Evolutionary conservation across 2,113 vertebrate species (phyloP), one percentile per base, ranked within the genome.

Genomic region (Meriones unguiculatus): DNA sequence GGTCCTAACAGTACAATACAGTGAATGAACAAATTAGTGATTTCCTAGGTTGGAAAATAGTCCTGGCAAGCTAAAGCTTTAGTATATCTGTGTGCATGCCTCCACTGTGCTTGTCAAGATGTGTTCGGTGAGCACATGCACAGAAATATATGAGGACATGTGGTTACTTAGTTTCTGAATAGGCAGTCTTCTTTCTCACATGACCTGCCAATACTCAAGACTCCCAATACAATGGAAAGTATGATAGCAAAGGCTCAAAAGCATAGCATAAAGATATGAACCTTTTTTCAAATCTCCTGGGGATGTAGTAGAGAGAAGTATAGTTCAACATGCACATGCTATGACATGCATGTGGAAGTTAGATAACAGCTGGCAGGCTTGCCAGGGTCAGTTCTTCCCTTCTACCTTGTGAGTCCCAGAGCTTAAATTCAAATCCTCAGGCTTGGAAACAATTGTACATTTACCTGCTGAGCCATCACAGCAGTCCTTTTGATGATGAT

Each of bases 161-260:
- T 18, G 69, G 15, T n/a, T 72, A 72, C n/a, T 20, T 5, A 32
- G 84, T 41, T 18, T 41, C n/a, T 80, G 4, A 30, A 38, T 24
- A 46, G 1, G 7, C 4, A 65, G 7, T 3, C 18, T 65, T 30
- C 15, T 46, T 13, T 65, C 4, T 46, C 13, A 75, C 2, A 30
- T 64, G 41, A 69, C 8, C 30, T 4, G 12, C 46, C 9, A 18
- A 73, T 54, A 3, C 24, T 18, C 3, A 41, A 80, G 41, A 77
- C 13, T 78, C 50, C 52, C 25, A 62, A 18, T 5, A 24, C 2
- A 80, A 78, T 73, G 14, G 35, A 65, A 73, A 78, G 13, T 20
- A 4, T 2, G 13, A 5, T 20, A 28, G 13, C 24, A 46, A 8
- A 52, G 9, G 8, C 11, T 7, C 18, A 59, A 0, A n/a, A n/a